Conservation (phyloP, 2,113 vertebrate species). For the Neodontobutis hainanensis region DNA sequence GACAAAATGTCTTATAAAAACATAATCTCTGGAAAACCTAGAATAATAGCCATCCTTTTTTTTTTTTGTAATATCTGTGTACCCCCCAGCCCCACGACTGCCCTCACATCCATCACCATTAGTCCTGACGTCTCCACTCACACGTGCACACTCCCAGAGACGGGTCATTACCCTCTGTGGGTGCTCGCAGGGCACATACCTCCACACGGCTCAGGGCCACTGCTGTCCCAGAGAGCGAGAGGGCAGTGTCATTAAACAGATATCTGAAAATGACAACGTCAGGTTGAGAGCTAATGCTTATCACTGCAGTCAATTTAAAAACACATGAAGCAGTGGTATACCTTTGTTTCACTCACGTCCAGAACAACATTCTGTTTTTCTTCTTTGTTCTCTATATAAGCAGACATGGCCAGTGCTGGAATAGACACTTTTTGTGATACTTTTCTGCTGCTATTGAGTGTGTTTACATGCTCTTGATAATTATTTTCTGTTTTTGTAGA, state of each 20-base stretch:
- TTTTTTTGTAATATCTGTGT: slow-evolving; percentile 19
- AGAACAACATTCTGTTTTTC: too few relatives aligned
- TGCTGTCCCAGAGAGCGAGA: slow-evolving; percentile 33
- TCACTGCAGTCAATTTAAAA: slow-evolving; percentile 26
- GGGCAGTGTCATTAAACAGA: slow-evolving; percentile 34
- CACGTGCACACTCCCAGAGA: slow-evolving; percentile 38
- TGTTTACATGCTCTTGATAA: too few relatives aligned
- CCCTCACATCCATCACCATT: slow-evolving; percentile 64
- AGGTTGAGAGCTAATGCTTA: slow-evolving; percentile 9
- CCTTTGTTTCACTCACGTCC: too few relatives aligned
- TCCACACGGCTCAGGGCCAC: slow-evolving; percentile 44
- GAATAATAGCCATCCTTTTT: slow-evolving; percentile 18
- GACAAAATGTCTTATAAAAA: background rate
- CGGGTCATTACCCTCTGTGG: slow-evolving; percentile 64
- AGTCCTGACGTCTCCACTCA: slow-evolving; percentile 45
- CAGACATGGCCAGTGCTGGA: too few relatives aligned
- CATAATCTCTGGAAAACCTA: slow-evolving; percentile 32
- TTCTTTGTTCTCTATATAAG: too few relatives aligned
- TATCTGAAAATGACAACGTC: slow-evolving; percentile 18
- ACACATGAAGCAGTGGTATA: slow-evolving; percentile 7
- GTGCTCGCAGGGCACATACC: slow-evolving; percentile 63
- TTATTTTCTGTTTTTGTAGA: too few relatives aligned
- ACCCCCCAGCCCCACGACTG: slow-evolving; percentile 32
- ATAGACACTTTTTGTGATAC: too few relatives aligned
- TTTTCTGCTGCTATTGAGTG: too few relatives aligned